phyloP scores from a whole-genome alignment of 1,140 invertebrate genomes.

The Ceratina australensis region DNA sequence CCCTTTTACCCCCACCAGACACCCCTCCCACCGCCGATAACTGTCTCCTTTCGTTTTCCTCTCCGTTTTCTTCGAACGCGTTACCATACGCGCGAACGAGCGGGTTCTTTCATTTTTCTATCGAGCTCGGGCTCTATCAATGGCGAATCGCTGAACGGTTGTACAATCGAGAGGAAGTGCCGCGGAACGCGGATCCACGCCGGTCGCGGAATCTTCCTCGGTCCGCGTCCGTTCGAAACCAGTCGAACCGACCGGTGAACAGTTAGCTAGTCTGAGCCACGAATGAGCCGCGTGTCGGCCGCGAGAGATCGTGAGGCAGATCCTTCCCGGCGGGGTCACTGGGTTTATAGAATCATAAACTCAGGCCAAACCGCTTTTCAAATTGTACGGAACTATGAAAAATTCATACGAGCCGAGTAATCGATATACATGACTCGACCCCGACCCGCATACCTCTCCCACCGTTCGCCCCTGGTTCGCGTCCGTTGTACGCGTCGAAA shows the following conservation, averaged over 20 bases:
- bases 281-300: neutral
- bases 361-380: slow-evolving; percentile 35
- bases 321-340: slow-evolving; percentile 27
- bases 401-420: slow-evolving; percentile 66
- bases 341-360: slow-evolving; percentile 57
- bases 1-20: slow-evolving; percentile 8
- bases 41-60: slow-evolving; percentile 61
- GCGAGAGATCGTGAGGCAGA: neutral
- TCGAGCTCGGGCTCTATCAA: slow-evolving; percentile 39
- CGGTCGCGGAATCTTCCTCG: slow-evolving; percentile 8
- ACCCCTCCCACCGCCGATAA: slow-evolving; percentile 6
- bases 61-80: slow-evolving; percentile 48
- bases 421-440: slow-evolving; percentile 73
- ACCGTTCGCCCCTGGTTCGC: slow-evolving; percentile 34
- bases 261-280: slow-evolving; percentile 1
- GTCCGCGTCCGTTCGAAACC: slow-evolving; percentile 9
- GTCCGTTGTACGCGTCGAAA: slow-evolving; percentile 43
- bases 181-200: neutral
- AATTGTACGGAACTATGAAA: slow-evolving; percentile 68
- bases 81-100: slow-evolving; percentile 4
- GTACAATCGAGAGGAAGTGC: neutral
- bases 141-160: slow-evolving; percentile 6
- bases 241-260: slow-evolving; percentile 14
- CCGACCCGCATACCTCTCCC: slow-evolving; percentile 69
- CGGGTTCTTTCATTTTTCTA: slow-evolving; percentile 2